Evolutionary conservation across 2,888 invertebrate species (phyloP), one percentile per base, ranked within the genome.

Genomic region (Dryococelus australis): DNA sequence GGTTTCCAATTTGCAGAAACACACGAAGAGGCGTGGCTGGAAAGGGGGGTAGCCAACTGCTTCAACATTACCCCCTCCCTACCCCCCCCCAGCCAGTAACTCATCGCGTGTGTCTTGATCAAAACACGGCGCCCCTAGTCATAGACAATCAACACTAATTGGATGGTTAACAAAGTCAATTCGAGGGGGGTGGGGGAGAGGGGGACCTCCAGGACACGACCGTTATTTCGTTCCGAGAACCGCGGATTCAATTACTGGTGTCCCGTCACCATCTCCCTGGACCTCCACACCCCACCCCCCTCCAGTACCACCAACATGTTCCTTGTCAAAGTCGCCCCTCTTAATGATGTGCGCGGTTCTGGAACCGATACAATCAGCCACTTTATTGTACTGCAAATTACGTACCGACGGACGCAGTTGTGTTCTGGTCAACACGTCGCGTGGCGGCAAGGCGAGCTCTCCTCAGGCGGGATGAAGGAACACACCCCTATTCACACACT

Each of bases 331-430:
- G 47, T 47, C 8, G 47, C 47, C 47, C 47, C 47, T 47, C 47
- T 47, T 47, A 47, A 65, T 65, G 65, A 65, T 9, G 8, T n/a
- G 65, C 65, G 65, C 65, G 65, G 20, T n/a, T 20, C 24, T 65
- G n/a, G 12, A n/a, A n/a, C 65, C 20, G 65, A 65, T n/a, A 65
- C 65, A 65, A 65, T 65, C 65, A 65, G 65, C 24, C 65, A 65
- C 65, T 65, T 65, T 65, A n/a, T 65, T n/a, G 65, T 65, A 20
- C n/a, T 65, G 65, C 65, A 65, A 65, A 65, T 65, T 65, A 65
- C 65, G 65, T 65, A n/a, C n/a, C 65, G n/a, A 20, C 20, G 65
- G n/a, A n/a, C 65, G 65, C 4, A 65, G 24, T 65, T 65, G 65
- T n/a, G 65, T 65, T 65, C 65, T 65, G 65, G 8, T 65, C 65